These are phyloP conservation scores for Micropoecilia bifurca DNA, from an alignment of 2,797 vertebrate species.

Conservation along the genomic window DNA sequence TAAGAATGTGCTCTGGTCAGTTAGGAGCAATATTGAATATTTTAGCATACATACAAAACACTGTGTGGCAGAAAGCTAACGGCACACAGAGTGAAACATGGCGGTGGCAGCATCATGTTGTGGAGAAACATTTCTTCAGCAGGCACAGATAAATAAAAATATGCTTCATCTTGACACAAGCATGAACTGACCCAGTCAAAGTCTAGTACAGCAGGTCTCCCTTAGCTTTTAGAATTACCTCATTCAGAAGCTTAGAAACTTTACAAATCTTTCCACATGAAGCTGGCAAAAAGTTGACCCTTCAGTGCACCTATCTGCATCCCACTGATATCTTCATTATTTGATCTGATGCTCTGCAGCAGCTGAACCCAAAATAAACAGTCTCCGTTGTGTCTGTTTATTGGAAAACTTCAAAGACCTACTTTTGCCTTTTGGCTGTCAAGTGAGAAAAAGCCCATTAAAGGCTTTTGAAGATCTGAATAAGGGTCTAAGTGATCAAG, in stretches of 20 bases:
- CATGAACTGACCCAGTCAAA: not conserved
- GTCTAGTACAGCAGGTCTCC: not conserved
- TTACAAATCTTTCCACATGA: not conserved
- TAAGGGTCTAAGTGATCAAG: conserved; percentile 10
- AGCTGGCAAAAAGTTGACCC: not conserved
- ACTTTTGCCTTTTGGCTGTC: not conserved
- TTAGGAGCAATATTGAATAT: not conserved
- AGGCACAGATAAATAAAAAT: not conserved
- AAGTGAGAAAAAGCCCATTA: not conserved
- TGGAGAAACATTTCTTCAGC: not conserved
- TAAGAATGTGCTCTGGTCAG: not conserved
- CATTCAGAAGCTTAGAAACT: not conserved
- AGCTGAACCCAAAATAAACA: not conserved
- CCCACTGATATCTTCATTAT: not conserved
- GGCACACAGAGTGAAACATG: not conserved
- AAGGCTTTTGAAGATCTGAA: not conserved
- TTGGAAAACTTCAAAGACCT: not conserved
- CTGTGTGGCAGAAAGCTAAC: not conserved
- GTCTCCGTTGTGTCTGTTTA: not conserved
- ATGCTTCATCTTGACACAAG: not conserved
- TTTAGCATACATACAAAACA: not conserved
- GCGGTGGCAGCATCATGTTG: not conserved
- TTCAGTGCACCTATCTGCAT: not conserved
- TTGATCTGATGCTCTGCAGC: not conserved
- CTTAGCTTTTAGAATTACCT: not conserved